Evolutionary conservation across 2,113 vertebrate species (phyloP), one percentile per base, ranked within the genome.

Genomic region (Phyllopteryx taeniolatus): DNA sequence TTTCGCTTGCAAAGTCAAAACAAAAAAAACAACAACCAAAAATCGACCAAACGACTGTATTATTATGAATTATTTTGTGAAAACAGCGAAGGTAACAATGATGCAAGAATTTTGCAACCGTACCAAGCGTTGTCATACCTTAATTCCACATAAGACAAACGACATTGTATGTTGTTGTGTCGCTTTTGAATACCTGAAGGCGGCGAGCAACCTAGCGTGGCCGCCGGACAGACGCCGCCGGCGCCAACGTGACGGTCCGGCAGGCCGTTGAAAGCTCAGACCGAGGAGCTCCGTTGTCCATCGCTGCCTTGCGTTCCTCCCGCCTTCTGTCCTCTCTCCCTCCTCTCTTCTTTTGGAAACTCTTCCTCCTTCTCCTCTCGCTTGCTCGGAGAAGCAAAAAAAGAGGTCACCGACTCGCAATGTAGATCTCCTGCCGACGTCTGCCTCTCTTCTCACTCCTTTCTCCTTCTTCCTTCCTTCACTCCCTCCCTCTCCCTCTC

Each of bases 241-340:
- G 74, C 44, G 4, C 13, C 83, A 85, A 87, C 68, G 80, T 89
- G 86, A 82, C 86, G 89, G 88, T 91, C 90, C 90, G 11, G 59
- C 15, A 83, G 83, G 81, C 91, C 89, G 82, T 84, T 73, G 74
- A 76, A 79, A 83, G 80, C 81, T 88, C 88, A 79, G 80, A 46
- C 79, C 73, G 87, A 80, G 81, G 75, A 80, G 70, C 79, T 82
- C 71, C 71, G 76, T 71, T 86, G 89, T 92, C 91, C 93, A 93
- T 93, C 86, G 83, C 90, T 82, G 80, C 88, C 87, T 91, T 81
- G 87, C 79, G 88, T 91, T 88, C 88, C 86, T 91, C 83, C 70
- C 65, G 80, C 82, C 62, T 90, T 87, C 78, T 84, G 71, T 78
- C 44, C 68, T 72, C 49, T 27, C 27, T 1, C 27, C 35, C 59